These are phyloP conservation scores for Bactericera cockerelli DNA, from an alignment of 1,140 invertebrate species.

Conservation along the genomic window DNA sequence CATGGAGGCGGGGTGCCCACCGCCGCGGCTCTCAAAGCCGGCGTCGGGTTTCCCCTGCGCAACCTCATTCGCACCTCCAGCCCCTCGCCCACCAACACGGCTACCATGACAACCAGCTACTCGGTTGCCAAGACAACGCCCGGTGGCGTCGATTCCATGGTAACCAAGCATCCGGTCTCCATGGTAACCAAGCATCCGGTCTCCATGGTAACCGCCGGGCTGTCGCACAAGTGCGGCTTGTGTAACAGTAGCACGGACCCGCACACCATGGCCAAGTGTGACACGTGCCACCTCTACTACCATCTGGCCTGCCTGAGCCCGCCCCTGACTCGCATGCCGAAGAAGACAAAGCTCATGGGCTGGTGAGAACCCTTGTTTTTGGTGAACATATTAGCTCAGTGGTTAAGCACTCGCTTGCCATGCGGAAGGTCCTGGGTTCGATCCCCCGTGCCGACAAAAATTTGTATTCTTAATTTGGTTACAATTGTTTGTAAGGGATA, in stretches of 20 bases:
- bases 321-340: conserved; percentile 78
- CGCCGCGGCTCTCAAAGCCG: conserved; percentile 63
- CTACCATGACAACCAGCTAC: not conserved
- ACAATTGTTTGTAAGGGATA: no score
- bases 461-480: no score
- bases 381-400: no score
- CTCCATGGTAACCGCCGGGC: conserved; percentile 12
- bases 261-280: conserved; percentile 81
- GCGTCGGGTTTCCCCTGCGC: conserved; percentile 53
- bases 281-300: conserved; percentile 82
- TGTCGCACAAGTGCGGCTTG: conserved; percentile 55
- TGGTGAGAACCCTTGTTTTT: conserved; percentile 60
- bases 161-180: no score
- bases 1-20: conserved; percentile 40
- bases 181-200: no score
- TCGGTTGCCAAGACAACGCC: no score
- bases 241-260: conserved; percentile 68
- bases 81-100: not conserved
- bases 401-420: no score
- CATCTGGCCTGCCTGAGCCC: conserved; percentile 87
- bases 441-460: no score
- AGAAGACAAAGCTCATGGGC: conserved; percentile 82
- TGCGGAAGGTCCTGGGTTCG: no score
- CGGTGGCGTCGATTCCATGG: no score
- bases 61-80: not conserved